These are phyloP conservation scores for Drosophila hydei DNA, from an alignment of 1,140 invertebrate genomes.

Conservation along the genomic window DNA sequence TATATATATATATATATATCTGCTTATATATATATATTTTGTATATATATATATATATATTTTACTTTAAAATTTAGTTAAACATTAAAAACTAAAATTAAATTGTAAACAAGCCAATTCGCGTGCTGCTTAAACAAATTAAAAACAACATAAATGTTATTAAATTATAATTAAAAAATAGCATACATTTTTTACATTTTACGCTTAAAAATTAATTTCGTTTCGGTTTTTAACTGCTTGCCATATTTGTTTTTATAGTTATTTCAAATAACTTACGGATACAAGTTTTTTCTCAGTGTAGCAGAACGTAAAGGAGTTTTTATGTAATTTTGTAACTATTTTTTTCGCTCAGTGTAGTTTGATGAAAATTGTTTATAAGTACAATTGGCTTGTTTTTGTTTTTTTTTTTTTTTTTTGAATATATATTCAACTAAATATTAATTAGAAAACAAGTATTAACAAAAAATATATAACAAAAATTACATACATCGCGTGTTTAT, in stretches of 20 bases:
- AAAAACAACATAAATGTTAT: constrained; percentile 53
- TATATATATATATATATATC: constrained; percentile 30
- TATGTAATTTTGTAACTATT: neutral
- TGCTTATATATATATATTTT: constrained; percentile 38
- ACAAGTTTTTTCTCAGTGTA: constrained; percentile 18
- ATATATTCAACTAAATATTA: constrained; percentile 73
- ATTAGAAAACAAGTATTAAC: constrained; percentile 81
- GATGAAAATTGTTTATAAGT: constrained; percentile 46
- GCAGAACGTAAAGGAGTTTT: neutral
- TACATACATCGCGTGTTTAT: constrained; percentile 48
- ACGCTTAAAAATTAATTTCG: constrained; percentile 55
- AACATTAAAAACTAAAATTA: constrained; percentile 68
- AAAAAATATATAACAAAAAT: constrained; percentile 81
- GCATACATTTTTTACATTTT: constrained; percentile 38
- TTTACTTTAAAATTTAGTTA: constrained; percentile 17
- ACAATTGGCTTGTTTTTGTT: constrained; percentile 72
- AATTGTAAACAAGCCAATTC: constrained; percentile 76
- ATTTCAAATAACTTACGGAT: constrained; percentile 74
- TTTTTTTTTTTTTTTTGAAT: constrained; percentile 40
- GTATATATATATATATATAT: constrained; percentile 32
- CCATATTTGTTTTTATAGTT: constrained; percentile 68
- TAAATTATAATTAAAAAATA: constrained; percentile 67
- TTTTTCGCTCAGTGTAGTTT: constrained; percentile 24
- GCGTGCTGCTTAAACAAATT: constrained; percentile 53
- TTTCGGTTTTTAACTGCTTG: constrained; percentile 28